Evolutionary conservation across 2,888 invertebrate species (phyloP).

Genomic region (Acronicta leporina): DNA sequence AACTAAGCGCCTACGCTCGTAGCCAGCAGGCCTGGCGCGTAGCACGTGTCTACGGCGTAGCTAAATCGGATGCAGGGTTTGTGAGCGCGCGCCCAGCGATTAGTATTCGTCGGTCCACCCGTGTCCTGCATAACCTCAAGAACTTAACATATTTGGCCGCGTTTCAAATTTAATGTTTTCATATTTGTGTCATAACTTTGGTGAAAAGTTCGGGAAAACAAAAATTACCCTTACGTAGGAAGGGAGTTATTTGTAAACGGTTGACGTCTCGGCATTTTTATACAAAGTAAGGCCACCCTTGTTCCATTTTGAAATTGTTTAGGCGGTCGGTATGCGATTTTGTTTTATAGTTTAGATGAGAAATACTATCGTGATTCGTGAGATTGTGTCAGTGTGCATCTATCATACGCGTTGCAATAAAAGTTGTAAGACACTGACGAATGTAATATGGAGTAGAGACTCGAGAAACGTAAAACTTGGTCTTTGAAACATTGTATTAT

Average conservation of each 20-base stretch:
- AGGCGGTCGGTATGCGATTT: slow-evolving; percentile 76
- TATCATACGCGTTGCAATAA: slow-evolving; percentile 83
- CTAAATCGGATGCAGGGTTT: slow-evolving; percentile 52
- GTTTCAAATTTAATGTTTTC: slow-evolving; percentile 87
- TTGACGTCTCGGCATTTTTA: slow-evolving; percentile 85
- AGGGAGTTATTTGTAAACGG: slow-evolving; percentile 86
- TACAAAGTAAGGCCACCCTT: slow-evolving; percentile 81
- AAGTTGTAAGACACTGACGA: slow-evolving; percentile 85
- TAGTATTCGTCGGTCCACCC: slow-evolving; percentile 77
- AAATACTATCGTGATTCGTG: slow-evolving; percentile 62
- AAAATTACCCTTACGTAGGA: slow-evolving; percentile 78
- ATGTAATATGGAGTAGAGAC: slow-evolving; percentile 78
- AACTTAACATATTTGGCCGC: slow-evolving; percentile 85
- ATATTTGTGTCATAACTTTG: slow-evolving; percentile 85
- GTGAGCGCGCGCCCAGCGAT: slow-evolving; percentile 65
- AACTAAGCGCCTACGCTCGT: slow-evolving; percentile 43
- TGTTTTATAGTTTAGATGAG: slow-evolving; percentile 74
- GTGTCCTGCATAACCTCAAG: slow-evolving; percentile 73
- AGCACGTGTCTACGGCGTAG: slow-evolving; percentile 81
- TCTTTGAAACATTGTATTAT: slow-evolving; percentile 73
- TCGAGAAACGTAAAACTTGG: slow-evolving; percentile 73
- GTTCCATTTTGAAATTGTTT: slow-evolving; percentile 84
- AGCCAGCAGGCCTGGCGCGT: slow-evolving; percentile 70
- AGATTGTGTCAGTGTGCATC: slow-evolving; percentile 75
- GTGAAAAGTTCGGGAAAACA: slow-evolving; percentile 81